A percentile compares a stretch with the other conserved stretches of the same genome.
Conservation (phyloP, 2,797 vertebrate genomes). For the Falco columbarius region DNA sequence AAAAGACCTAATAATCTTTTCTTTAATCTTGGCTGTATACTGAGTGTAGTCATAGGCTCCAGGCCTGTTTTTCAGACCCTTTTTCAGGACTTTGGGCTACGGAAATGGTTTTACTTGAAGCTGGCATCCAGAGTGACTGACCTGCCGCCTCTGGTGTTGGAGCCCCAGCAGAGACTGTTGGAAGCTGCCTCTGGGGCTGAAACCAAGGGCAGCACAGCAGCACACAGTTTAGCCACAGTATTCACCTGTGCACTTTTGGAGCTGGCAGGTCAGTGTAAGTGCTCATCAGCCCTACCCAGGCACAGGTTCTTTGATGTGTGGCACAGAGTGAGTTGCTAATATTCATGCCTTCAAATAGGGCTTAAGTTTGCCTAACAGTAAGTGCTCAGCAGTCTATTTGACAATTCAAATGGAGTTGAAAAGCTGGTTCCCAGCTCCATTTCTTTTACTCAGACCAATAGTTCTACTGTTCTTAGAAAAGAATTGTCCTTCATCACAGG, state of each 20-base stretch:
- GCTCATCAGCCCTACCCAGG: background rate
- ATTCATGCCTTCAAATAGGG: background rate
- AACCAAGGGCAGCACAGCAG: background rate
- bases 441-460: constrained; percentile 9
- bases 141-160: background rate
- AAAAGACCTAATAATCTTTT: constrained; percentile 64
- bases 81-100: constrained; percentile 17
- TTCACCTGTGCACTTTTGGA: background rate
- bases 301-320: background rate
- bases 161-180: background rate
- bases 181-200: background rate
- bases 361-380: background rate
- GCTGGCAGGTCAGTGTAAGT: background rate
- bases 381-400: background rate
- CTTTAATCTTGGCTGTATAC: constrained; percentile 24
- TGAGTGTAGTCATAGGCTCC: background rate
- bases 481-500: constrained; percentile 18
- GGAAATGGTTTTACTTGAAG: background rate
- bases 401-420: background rate
- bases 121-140: background rate
- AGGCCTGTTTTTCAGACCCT: background rate
- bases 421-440: background rate
- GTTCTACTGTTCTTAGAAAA: constrained; percentile 18
- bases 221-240: background rate
- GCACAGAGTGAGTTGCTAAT: background rate